Evolutionary conservation across 2,888 invertebrate genomes (phyloP).

Genomic region (Steinernema scapterisci): DNA sequence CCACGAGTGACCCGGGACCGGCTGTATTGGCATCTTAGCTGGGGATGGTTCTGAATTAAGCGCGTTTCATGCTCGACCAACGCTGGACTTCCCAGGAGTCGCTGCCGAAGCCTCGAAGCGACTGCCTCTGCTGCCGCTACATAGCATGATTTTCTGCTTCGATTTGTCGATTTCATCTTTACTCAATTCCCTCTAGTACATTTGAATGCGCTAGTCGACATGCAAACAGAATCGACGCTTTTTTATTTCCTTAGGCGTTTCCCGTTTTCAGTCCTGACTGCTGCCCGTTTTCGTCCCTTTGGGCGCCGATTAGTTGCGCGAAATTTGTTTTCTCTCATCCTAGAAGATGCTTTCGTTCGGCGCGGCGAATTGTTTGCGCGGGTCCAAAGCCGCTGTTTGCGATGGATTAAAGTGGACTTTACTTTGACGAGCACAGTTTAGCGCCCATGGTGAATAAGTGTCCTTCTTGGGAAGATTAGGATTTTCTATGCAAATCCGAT

Average conservation of each 20-base stretch:
- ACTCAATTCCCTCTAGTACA: neutral
- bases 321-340: constrained; percentile 22
- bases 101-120: too few relatives aligned
- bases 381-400: constrained; percentile 10
- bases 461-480: constrained; percentile 8
- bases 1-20: too few relatives aligned
- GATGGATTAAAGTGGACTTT: constrained; percentile 28
- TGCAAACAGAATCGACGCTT: neutral
- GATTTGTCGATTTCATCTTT: neutral
- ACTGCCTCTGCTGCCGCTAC: neutral
- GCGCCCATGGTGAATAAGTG: constrained; percentile 5
- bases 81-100: too few relatives aligned
- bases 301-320: constrained; percentile 29
- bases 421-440: constrained; percentile 4
- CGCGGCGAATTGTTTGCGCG: constrained; percentile 11
- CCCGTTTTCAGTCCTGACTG: neutral
- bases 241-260: constrained; percentile 9
- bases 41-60: too few relatives aligned
- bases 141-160: neutral
- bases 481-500: constrained; percentile 11
- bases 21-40: too few relatives aligned
- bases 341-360: constrained; percentile 13
- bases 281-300: constrained; percentile 9
- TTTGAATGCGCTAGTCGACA: neutral
- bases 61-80: too few relatives aligned